Evolutionary conservation across 2,797 vertebrate species (phyloP).

Genomic region (Alcedo quadribrachys): DNA sequence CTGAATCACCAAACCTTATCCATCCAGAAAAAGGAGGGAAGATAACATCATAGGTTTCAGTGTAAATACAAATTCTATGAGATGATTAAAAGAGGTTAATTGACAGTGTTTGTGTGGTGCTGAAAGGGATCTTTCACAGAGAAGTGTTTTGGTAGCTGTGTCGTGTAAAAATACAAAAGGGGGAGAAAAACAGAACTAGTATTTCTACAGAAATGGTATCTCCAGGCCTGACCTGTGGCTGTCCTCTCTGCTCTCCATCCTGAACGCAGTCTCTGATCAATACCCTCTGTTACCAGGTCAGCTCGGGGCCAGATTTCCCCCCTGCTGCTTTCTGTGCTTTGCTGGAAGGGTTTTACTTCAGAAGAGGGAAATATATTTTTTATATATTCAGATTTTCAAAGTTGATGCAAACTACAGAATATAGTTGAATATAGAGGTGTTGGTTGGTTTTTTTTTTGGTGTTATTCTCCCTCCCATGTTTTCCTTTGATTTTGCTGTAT

Average conservation of each 20-base stretch:
- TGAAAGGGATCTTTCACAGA: background rate
- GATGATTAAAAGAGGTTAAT: background rate
- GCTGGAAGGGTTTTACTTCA: background rate
- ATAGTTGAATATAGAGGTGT: background rate
- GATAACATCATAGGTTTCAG: background rate
- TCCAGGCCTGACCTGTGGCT: background rate
- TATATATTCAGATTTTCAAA: background rate
- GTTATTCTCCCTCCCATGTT: background rate
- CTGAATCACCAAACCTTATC: background rate
- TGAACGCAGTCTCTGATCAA: background rate
- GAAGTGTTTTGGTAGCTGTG: background rate
- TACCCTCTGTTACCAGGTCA: background rate
- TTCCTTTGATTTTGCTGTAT: background rate
- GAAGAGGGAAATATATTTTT: background rate
- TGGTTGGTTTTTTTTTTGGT: background rate
- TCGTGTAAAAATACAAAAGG: background rate
- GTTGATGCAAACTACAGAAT: background rate
- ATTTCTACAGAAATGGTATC: background rate
- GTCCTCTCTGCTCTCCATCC: background rate
- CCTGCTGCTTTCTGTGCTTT: background rate
- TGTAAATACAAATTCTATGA: background rate
- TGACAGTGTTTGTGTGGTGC: background rate
- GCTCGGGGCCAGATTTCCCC: rapidly evolving
- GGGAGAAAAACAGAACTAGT: background rate
- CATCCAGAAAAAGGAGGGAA: background rate